A percentile compares a stretch with the other conserved stretches of the same genome.
Conservation (phyloP, 2,797 vertebrate species). For the Pseudochromis fuscus region DNA sequence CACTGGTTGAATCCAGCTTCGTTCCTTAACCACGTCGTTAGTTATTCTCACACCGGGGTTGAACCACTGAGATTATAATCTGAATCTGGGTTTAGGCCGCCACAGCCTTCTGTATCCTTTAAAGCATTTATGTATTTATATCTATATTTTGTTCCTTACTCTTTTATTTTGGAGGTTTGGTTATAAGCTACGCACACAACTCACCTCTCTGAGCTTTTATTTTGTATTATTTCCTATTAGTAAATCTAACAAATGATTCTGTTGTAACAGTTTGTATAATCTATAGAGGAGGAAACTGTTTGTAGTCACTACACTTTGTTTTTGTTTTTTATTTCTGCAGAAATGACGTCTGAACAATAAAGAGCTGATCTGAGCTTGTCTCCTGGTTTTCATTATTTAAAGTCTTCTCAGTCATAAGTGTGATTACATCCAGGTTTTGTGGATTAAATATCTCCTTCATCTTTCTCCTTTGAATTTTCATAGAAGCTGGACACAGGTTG, state of each 20-base stretch:
- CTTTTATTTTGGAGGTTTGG: slow-evolving; percentile 53
- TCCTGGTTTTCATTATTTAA: not conserved
- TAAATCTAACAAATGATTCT: slow-evolving; percentile 66
- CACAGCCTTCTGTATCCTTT: slow-evolving; percentile 49
- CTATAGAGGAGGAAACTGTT: not conserved
- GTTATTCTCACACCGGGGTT: slow-evolving; percentile 61
- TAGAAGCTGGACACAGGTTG: no score
- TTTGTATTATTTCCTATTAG: slow-evolving; percentile 22
- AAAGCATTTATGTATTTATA: slow-evolving; percentile 64
- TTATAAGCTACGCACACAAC: slow-evolving; percentile 81
- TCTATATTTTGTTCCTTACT: slow-evolving; percentile 19
- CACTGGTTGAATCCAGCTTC: slow-evolving; percentile 1
- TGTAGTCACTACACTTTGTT: no score
- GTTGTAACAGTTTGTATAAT: slow-evolving; percentile 60
- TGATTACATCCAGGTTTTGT: no score
- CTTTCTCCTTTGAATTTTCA: no score
- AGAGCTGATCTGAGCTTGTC: not conserved
- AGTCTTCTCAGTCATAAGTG: no score
- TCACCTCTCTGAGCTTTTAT: slow-evolving; percentile 63
- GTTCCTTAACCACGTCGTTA: slow-evolving; percentile 41
- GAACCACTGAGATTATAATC: slow-evolving; percentile 70
- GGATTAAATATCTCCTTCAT: no score
- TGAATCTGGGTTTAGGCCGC: slow-evolving; percentile 56
- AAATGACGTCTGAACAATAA: not conserved
- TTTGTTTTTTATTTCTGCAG: not conserved